Conservation (phyloP, 2,888 invertebrate species). For the Drosophila mercatorum region DNA sequence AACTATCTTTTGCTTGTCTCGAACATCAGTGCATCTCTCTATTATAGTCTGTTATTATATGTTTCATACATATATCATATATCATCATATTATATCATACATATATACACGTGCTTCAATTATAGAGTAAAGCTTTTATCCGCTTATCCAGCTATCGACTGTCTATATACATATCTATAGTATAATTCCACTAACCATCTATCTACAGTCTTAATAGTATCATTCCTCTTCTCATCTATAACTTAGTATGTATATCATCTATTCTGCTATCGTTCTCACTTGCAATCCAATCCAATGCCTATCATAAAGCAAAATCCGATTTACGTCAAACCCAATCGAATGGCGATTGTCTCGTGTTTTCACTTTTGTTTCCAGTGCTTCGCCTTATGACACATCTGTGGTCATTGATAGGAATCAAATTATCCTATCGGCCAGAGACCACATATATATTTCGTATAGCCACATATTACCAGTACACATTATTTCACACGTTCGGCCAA, state of each 20-base stretch:
- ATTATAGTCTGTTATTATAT: no score
- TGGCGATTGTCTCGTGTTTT: constrained; percentile 4
- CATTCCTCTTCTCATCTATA: not conserved
- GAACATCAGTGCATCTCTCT: no score
- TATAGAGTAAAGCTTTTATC: no score
- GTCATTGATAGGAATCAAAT: constrained; percentile 35
- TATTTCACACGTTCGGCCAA: constrained; percentile 13
- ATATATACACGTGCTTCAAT: no score
- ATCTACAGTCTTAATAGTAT: no score
- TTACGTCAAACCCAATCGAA: constrained; percentile 28
- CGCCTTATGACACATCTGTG: constrained; percentile 19
- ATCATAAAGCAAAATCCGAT: constrained; percentile 1
- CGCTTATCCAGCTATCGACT: no score
- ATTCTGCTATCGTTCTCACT: not conserved
- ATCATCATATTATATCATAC: no score
- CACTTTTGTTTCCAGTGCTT: constrained; percentile 9
- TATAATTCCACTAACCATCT: no score
- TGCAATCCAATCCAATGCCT: not conserved
- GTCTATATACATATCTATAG: no score
- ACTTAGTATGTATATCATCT: not conserved
- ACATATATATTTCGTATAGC: not conserved
- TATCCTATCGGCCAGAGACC: constrained; percentile 9
- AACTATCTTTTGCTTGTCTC: no score
- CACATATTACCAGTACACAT: not conserved
- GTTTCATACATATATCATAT: no score